Conservation (phyloP, 2,113 vertebrate genomes). For the Eubucco bourcierii region DNA sequence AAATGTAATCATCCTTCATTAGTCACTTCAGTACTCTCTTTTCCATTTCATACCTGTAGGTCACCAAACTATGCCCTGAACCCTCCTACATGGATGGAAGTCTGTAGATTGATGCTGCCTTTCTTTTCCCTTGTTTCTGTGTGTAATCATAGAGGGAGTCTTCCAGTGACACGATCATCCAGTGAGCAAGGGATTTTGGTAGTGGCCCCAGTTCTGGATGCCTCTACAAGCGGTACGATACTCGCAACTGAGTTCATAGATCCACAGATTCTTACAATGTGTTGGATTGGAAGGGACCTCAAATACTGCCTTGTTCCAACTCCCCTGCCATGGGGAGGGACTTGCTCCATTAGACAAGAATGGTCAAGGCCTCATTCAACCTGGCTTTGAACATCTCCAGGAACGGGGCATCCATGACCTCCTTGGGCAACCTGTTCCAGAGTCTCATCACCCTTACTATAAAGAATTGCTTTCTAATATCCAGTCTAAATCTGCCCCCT, state of each 20-base stretch:
- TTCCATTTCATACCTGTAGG: neutral
- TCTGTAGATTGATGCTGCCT: neutral
- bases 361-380: too few relatives aligned
- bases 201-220: neutral
- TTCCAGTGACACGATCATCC: neutral
- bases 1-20: neutral
- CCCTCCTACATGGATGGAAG: neutral
- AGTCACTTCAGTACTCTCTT: neutral
- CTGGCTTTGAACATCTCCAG: too few relatives aligned
- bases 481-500: too few relatives aligned
- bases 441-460: too few relatives aligned
- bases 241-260: neutral
- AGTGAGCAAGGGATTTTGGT: neutral
- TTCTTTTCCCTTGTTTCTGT: neutral
- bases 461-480: too few relatives aligned
- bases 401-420: too few relatives aligned
- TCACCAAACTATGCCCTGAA: neutral
- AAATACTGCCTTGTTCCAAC: too few relatives aligned
- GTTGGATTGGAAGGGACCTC: too few relatives aligned
- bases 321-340: too few relatives aligned
- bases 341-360: too few relatives aligned
- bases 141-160: neutral
- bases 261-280: too few relatives aligned
- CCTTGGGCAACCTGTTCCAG: too few relatives aligned
- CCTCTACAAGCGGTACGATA: neutral